phyloP scores from a whole-genome alignment of 2,888 invertebrate genomes.

The Eilema depressum region DNA sequence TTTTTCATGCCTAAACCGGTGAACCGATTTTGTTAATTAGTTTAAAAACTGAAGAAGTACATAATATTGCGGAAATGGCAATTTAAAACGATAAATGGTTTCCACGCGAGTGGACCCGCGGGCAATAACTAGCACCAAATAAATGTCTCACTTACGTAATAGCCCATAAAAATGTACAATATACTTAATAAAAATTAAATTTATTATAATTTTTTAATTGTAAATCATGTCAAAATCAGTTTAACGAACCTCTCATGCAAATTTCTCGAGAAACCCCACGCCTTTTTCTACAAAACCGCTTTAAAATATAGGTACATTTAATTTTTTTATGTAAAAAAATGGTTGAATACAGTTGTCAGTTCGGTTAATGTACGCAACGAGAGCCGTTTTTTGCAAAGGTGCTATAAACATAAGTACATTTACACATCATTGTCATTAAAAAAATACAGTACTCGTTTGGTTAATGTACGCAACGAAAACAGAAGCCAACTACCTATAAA shows the following conservation, averaged over 20 bases:
- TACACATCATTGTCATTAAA: neutral
- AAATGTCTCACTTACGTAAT: neutral
- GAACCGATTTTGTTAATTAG: constrained; percentile 4
- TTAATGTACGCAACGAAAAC: constrained; percentile 7
- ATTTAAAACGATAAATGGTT: neutral
- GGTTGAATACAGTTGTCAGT: neutral
- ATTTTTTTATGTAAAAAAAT: neutral
- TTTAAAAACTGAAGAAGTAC: neutral
- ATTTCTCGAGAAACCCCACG: neutral
- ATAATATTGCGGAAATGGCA: constrained; percentile 1
- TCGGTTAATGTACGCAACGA: neutral
- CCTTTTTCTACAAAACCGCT: neutral
- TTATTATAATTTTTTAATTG: neutral
- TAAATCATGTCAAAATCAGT: neutral
- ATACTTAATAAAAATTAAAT: neutral
- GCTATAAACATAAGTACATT: neutral
- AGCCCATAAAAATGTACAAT: neutral
- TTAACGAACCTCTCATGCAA: neutral
- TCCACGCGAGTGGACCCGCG: neutral
- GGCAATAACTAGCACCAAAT: neutral
- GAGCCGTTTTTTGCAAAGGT: neutral
- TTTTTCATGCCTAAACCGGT: neutral
- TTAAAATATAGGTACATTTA: neutral
- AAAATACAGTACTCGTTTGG: constrained; percentile 1
- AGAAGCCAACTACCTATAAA: constrained; percentile 7